Base-by-base conservation (phyloP, 2,797 vertebrate species). In the Crocidura indochinensis region DNA sequence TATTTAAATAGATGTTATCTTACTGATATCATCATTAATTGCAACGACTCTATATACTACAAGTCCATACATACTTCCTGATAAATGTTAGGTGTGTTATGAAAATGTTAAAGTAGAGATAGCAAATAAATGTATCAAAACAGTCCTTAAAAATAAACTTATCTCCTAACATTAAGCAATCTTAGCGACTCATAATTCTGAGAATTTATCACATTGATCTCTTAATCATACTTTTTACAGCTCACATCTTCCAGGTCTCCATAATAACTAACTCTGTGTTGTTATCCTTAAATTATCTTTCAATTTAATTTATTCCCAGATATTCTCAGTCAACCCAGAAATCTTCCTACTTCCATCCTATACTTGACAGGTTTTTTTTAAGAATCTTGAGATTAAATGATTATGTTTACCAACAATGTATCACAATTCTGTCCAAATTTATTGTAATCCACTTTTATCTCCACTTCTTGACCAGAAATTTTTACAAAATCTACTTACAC, bases 21-120 rank as follows among this genome's bases (percentile, higher is more conserved):
- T 53, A 1, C 15, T 74, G 81, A 67, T 65, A 51, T 51, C 46
- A 44, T 86, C 46, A 44, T 82, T 89, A 44, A 82, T 89, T 53
- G 0, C 56, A 74, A 24, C 46, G 29, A 51, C n/a, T 17, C 17
- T 56, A 9, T 74, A 19, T 67, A 29, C 46, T 22, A 74, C 11
- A 8, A 26, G 31, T 27, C 12, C 71, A 47, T 81, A 68, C 17
- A 89, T 56, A n/a, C 44, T 82, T 7, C 60, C 19, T 82, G 53
- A 82, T 46, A 67, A 38, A 82, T 20, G 12, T 69, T 77, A 68
- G 26, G 1, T 87, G 53, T 27, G 51, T 10, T 78, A 46, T 69
- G 69, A 87, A 87, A 87, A 29, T 56, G 6, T 78, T 73, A 64
- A 53, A 53, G 22, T 64, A 11, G 65, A 80, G 81, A 38, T 22